phyloP scores from a whole-genome alignment of 1,140 invertebrate species.

The Rhopalosiphum maidis region DNA sequence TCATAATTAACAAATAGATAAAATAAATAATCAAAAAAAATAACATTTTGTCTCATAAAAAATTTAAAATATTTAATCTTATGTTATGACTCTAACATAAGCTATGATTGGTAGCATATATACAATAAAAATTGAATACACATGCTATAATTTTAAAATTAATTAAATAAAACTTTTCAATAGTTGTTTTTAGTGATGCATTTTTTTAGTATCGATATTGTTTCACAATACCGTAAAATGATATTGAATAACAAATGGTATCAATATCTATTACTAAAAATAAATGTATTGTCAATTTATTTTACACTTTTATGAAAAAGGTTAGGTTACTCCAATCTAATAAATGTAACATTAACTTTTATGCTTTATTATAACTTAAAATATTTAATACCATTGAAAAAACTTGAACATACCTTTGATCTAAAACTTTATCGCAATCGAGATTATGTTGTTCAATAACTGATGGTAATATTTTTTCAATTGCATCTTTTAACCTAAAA shows the following conservation, averaged over 20 bases:
- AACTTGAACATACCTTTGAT: conserved; percentile 16
- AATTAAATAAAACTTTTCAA: background rate
- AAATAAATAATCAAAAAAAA: background rate
- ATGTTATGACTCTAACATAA: background rate
- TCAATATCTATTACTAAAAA: no score
- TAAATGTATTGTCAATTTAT: no score
- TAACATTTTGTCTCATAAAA: background rate
- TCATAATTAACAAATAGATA: background rate
- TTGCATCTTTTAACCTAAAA: conserved; percentile 40
- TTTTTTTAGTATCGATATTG: background rate
- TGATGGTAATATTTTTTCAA: conserved; percentile 28
- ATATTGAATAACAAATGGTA: no score
- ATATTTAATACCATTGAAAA: background rate
- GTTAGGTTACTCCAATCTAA: background rate
- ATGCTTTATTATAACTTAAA: background rate
- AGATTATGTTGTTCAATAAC: conserved; percentile 39
- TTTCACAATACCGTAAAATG: no score
- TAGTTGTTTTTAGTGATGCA: background rate
- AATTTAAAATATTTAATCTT: background rate
- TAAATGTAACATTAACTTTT: background rate
- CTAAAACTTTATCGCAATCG: conserved; percentile 27
- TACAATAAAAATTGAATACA: background rate
- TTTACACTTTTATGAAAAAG: no score
- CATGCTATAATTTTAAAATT: background rate
- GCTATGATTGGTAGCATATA: no score